Evolutionary conservation across 2,113 vertebrate species (phyloP).

Genomic region (Capreolus pygargus): DNA sequence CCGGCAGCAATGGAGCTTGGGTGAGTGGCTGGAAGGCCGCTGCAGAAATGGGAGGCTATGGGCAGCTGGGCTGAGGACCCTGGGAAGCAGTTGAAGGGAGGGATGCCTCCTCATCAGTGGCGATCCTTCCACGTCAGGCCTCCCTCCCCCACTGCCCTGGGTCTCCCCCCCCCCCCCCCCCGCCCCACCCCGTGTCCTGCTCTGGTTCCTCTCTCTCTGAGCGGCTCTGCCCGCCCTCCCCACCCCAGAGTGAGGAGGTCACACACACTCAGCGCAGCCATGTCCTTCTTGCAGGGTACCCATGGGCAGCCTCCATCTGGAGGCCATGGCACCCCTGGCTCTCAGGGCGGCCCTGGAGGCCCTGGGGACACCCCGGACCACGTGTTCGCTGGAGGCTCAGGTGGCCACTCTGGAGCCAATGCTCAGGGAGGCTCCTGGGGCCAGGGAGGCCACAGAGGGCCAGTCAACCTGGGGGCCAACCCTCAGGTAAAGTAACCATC

Average conservation of each 20-base stretch:
- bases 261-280: neutral
- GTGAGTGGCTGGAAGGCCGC: slow-evolving; percentile 35
- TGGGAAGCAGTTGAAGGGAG: neutral
- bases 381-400: neutral
- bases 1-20: neutral
- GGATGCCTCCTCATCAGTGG: too few species aligned
- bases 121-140: fast-evolving
- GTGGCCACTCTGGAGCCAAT: slow-evolving; percentile 10
- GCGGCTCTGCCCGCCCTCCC: neutral
- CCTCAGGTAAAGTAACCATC: slow-evolving; percentile 19
- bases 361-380: neutral
- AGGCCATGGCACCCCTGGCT: neutral
- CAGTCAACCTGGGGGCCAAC: neutral
- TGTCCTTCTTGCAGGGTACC: slow-evolving; percentile 35
- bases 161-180: neutral
- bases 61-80: neutral
- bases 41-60: neutral
- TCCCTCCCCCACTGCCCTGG: neutral
- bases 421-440: slow-evolving; percentile 13
- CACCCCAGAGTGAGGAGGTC: neutral
- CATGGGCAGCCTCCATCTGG: neutral
- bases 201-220: neutral
- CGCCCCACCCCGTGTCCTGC: neutral
- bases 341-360: neutral
- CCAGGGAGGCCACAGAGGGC: neutral